These are phyloP conservation scores for Gallinago jamesoni DNA, from an alignment of 2,113 vertebrate genomes.

Conservation along the genomic window DNA sequence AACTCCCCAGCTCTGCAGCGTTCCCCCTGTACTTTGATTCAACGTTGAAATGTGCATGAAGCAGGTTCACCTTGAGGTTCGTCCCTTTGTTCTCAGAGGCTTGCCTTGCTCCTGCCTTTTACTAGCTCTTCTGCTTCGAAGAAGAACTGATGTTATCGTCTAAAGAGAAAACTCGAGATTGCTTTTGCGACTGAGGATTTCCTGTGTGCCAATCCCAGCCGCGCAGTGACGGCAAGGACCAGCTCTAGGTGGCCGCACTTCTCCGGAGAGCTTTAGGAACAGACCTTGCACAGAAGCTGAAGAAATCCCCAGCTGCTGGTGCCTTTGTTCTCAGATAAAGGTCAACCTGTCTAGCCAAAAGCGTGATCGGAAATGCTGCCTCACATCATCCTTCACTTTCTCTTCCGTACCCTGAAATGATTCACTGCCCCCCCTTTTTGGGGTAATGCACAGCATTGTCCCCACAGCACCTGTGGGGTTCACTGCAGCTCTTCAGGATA, in stretches of 20 bases:
- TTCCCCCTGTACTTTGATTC: not conserved
- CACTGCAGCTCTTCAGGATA: not conserved
- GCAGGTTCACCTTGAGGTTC: not conserved
- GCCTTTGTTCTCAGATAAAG: constrained; percentile 54
- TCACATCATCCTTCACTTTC: constrained; percentile 32
- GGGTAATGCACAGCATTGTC: not conserved
- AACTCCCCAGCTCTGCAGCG: not conserved
- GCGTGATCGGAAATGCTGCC: not conserved
- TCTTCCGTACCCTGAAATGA: not conserved
- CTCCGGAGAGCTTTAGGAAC: not conserved
- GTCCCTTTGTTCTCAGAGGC: constrained; percentile 40
- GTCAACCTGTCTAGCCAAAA: constrained; percentile 48
- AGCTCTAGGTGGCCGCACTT: accelerated
- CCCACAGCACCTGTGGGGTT: not conserved
- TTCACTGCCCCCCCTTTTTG: not conserved
- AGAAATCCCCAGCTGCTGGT: constrained; percentile 45
- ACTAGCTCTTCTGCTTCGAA: constrained; percentile 2
- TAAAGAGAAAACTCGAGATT: not conserved
- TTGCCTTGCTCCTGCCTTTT: constrained; percentile 30
- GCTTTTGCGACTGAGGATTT: constrained; percentile 10
- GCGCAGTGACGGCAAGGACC: not conserved
- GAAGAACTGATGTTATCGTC: constrained; percentile 51
- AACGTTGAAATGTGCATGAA: not conserved
- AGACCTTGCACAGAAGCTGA: not conserved
- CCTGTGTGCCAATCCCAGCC: not conserved